Evolutionary conservation across 2,888 invertebrate genomes (phyloP), one percentile per base, ranked within the genome.

Genomic region (Drosophila macrospina): DNA sequence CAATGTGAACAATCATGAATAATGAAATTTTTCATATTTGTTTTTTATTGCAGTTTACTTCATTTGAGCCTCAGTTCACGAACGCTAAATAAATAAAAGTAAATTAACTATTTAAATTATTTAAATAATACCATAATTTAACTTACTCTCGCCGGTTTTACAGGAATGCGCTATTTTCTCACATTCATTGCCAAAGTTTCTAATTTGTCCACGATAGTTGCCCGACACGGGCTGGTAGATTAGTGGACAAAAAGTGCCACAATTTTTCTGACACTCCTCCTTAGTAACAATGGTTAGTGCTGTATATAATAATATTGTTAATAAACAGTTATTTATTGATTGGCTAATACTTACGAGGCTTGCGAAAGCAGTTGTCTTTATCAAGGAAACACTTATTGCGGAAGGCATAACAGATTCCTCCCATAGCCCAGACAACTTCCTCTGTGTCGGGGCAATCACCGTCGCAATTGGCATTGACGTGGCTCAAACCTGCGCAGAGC

Each of bases 111-210:
- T 11, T 36, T n/a, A 5, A 6, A 1, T 8, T 1, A 5, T 5
- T 16, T 44, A 1, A 4, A n/a, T 20, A 5, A 1, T 11, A 16
- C 4, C 2, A n/a, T 4, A 6, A 6, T 37, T 11, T 0, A 5
- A 69, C 85, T 69, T 65, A 85, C 88, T 77, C 36, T 86, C 77
- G 3, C 86, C 88, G 1, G 78, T 87, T 0, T 5, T 8, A 8
- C 85, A 86, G 26, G 32, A 69, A 36, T 86, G 74, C 0, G n/a
- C 61, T 10, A 0, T 5, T 54, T 64, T 73, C 5, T 36, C 44
- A 24, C 85, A 86, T 5, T n/a, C 16, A 55, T 87, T 86, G 11
- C 68, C 42, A 47, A 86, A 86, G 4, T 2, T 26, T 2, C 47
- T 50, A 1, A 8, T 0, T 20, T 73, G 10, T 0, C 82, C 85